Evolutionary conservation across 1,140 invertebrate genomes (phyloP), one percentile per base, ranked within the genome.

Genomic region (Glossosoma conforme): DNA sequence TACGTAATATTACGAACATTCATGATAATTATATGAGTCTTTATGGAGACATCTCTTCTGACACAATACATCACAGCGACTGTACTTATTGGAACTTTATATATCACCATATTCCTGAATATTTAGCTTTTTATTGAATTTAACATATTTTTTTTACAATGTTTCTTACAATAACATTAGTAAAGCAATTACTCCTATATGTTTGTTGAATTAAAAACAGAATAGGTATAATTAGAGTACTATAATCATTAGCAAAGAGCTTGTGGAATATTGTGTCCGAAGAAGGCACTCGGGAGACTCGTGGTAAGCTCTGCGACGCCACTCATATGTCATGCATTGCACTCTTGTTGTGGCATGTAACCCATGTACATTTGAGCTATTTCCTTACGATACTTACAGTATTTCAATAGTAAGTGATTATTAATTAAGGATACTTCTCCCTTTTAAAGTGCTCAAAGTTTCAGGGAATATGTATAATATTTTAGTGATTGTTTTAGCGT

Each of bases 261-360:
- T n/a, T n/a, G n/a, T n/a, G n/a, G n/a, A n/a, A n/a, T n/a, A n/a
- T 25, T 20, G 18, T 8, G 11, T 33, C 11, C 32, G 32, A n/a
- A 13, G 32, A 4, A 33, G 32, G 32, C 11, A 33, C 28, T 45
- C 56, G 48, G 41, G 56, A 51, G 56, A 58, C 56, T 49, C 50
- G 56, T 54, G 56, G 56, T 56, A 37, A 44, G 54, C 54, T 56
- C 54, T 52, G 33, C 44, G 52, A 56, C 42, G 54, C 52, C 52
- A 49, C 52, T 58, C 52, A 58, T 54, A 54, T 54, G 51, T 54
- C 48, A 52, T 58, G 56, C 56, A 58, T 58, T 58, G 56, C 51
- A 54, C 20, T 54, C 25, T 45, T 11, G 18, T 47, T 47, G 36
- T 32, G 41, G 33, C 15, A 42, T 37, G 43, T 36, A 48, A 38